These are phyloP conservation scores for Apamea monoglypha DNA, from an alignment of 2,888 invertebrate species.

Conservation along the genomic window DNA sequence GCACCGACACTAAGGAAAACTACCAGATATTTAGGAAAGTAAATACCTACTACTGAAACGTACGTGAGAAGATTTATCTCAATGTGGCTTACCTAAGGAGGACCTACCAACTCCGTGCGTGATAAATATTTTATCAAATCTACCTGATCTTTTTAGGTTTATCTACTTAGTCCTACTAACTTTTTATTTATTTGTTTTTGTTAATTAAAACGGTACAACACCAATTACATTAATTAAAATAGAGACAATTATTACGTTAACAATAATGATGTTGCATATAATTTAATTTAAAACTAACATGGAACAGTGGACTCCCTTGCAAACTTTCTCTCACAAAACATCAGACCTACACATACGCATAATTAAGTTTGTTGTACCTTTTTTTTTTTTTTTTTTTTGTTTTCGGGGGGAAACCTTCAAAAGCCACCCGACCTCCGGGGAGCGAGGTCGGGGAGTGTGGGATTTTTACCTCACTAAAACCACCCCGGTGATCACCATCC, in stretches of 20 bases:
- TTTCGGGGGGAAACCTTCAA: no score
- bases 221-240: not conserved
- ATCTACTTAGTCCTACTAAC: not conserved
- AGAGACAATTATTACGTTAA: not conserved
- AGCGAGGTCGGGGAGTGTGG: no score
- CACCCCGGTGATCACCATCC: no score
- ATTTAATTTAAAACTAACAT: not conserved
- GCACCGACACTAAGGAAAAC: conserved; percentile 28
- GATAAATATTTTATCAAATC: conserved; percentile 50
- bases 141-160: conserved; percentile 27
- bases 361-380: no score
- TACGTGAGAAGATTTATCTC: conserved; percentile 55
- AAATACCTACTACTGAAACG: conserved; percentile 37
- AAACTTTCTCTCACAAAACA: not conserved
- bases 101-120: conserved; percentile 12
- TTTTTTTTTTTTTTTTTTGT: no score
- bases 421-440: no score
- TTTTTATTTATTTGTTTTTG: not conserved
- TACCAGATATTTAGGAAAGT: conserved; percentile 48
- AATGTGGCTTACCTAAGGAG: conserved; percentile 40
- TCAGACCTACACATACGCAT: no score
- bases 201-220: not conserved
- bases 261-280: not conserved
- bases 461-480: no score
- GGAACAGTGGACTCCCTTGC: not conserved